phyloP scores from a whole-genome alignment of 2,113 vertebrate genomes.

The Pogona vitticeps region DNA sequence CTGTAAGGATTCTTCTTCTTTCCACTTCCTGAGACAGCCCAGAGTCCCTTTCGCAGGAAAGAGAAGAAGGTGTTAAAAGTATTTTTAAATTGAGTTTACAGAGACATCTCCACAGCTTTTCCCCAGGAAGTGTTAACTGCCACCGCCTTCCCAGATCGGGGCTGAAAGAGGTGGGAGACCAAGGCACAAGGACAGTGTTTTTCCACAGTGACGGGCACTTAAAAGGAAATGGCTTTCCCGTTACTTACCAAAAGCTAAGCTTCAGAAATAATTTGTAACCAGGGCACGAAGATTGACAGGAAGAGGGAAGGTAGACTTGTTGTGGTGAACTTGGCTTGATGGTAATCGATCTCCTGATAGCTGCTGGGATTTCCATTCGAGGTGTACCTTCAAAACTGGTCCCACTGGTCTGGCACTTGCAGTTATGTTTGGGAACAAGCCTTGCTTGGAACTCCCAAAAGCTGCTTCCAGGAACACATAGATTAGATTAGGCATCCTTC shows the following conservation, averaged over 20 bases:
- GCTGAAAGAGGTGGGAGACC: not conserved
- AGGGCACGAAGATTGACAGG: not conserved
- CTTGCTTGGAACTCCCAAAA: too few species aligned
- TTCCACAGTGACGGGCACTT: constrained; percentile 5
- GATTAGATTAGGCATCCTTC: too few species aligned
- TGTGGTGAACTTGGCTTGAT: not conserved
- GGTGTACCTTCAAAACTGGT: not conserved
- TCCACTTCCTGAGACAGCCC: not conserved
- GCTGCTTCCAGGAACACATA: too few species aligned
- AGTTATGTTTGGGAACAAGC: too few species aligned
- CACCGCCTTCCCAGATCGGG: not conserved
- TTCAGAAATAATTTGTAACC: not conserved
- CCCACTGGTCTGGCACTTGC: not conserved
- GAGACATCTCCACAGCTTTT: not conserved
- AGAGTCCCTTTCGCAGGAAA: not conserved
- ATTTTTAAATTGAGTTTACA: not conserved
- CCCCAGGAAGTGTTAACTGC: not conserved
- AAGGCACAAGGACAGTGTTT: not conserved
- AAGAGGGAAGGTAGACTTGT: not conserved
- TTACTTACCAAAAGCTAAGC: constrained; percentile 9
- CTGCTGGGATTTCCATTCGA: too few species aligned
- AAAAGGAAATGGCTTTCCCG: not conserved
- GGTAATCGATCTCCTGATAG: not conserved
- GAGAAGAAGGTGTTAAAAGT: not conserved
- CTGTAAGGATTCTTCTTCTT: not conserved